phyloP scores from a whole-genome alignment of 2,797 vertebrate species.

The Anableps anableps region DNA sequence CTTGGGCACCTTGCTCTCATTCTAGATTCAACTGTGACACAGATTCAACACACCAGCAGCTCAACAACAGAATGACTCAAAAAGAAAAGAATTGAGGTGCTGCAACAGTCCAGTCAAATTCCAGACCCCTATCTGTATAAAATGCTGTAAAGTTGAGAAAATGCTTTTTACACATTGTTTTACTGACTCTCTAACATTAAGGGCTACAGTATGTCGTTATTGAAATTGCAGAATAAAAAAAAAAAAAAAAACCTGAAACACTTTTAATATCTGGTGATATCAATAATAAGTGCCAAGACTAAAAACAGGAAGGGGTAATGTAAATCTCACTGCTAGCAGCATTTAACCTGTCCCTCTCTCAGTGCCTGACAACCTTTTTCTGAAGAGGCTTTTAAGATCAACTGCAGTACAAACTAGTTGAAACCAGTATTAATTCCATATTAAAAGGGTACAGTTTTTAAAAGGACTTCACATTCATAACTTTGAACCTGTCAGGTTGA shows the following conservation, averaged over 20 bases:
- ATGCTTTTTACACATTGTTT: too few relatives aligned
- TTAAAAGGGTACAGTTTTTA: neutral
- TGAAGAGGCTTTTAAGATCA: slow-evolving; percentile 11
- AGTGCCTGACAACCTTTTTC: slow-evolving; percentile 7
- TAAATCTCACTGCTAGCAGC: slow-evolving; percentile 13
- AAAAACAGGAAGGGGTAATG: slow-evolving; percentile 10
- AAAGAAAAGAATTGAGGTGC: too few relatives aligned
- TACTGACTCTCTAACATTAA: too few relatives aligned
- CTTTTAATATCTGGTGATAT: slow-evolving; percentile 23
- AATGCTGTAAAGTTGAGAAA: too few relatives aligned
- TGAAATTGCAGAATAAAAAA: too few relatives aligned
- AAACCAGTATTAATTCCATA: slow-evolving; percentile 37
- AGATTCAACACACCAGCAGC: too few relatives aligned
- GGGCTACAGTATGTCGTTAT: too few relatives aligned
- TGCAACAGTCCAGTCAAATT: too few relatives aligned
- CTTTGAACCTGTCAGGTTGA: slow-evolving; percentile 48
- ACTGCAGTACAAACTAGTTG: slow-evolving; percentile 29
- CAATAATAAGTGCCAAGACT: slow-evolving; percentile 18
- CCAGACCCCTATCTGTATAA: too few relatives aligned
- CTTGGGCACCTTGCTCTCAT: neutral
- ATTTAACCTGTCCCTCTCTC: slow-evolving; percentile 4
- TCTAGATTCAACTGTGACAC: neutral
- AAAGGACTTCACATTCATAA: slow-evolving; percentile 48
- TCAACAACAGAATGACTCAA: too few relatives aligned
- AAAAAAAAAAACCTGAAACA: too few relatives aligned